Conservation (phyloP, 1,140 invertebrate species). For the Zaprionus tsacasi region DNA sequence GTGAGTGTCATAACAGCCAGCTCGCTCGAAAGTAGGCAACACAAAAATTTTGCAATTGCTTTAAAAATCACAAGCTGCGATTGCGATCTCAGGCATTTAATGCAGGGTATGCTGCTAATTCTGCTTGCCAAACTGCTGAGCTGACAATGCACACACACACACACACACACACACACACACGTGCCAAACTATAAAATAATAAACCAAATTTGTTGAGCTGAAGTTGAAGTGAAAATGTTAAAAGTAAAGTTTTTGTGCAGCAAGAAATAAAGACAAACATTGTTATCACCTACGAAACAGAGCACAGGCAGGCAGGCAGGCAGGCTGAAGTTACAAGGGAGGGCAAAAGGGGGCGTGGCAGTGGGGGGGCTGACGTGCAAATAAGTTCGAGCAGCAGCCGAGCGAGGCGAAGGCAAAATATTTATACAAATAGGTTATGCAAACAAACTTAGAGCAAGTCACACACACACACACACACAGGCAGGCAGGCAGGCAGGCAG, state of each 20-base stretch:
- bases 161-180: constrained; percentile 30
- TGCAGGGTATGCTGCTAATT: constrained; percentile 2
- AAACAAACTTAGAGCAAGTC: constrained; percentile 81
- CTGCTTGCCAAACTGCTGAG: constrained; percentile 53
- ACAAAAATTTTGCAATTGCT: constrained; percentile 26
- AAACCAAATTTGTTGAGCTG: constrained; percentile 76
- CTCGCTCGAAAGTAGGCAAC: constrained; percentile 58
- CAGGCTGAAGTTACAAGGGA: neutral
- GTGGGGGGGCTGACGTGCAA: constrained; percentile 54
- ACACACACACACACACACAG: constrained; percentile 52
- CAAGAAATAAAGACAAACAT: constrained; percentile 81
- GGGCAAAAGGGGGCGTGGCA: constrained; percentile 1
- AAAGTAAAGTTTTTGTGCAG: constrained; percentile 72
- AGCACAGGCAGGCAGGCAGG: constrained; percentile 33
- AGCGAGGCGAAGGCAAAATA: constrained; percentile 75
- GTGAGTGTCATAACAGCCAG: too few species aligned
- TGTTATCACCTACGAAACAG: constrained; percentile 82
- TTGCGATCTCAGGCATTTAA: neutral
- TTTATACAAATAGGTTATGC: constrained; percentile 83
- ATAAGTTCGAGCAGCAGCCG: constrained; percentile 71
- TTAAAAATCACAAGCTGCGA: neutral
- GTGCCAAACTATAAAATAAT: constrained; percentile 81
- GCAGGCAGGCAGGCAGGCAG: neutral
- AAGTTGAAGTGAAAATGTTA: constrained; percentile 82
- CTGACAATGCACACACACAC: constrained; percentile 16